Evolutionary conservation across 2,113 vertebrate species (phyloP), one percentile per base, ranked within the genome.

Genomic region (Cheirogaleus medius): DNA sequence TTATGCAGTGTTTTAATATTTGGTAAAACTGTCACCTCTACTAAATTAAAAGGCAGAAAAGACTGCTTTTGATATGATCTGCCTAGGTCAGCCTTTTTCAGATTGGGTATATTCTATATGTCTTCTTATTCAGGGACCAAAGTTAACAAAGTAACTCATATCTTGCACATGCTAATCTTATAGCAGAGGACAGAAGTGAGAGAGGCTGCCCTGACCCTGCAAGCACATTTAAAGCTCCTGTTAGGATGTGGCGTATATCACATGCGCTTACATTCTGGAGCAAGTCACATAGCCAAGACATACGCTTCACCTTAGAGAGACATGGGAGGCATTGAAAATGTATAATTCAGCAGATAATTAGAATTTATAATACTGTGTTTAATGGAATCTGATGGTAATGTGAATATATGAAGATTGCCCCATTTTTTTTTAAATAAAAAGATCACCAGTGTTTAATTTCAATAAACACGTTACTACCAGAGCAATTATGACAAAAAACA

Each of bases 311-410:
- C 10, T 93, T 91, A 71, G 47, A 77, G 56, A 95, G 74, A 87
- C n/a, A 8, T 80, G 58, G 32, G 10, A 90, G 21, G 8, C 60
- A 25, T 94, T 23, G 37, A 42, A 11, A 96, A 69, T 58, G 15
- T 95, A 39, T 91, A 97, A 81, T 44, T 73, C 32, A 96, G 27
- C 29, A 95, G 52, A 73, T 92, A 49, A 86, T 94, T 97, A 78
- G n/a, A 88, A 39, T 87, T 49, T 88, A 18, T 17, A 81, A 8
- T 66, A 81, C 1, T 91, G 5, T 87, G 23, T 86, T 85, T 96
- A 91, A 47, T 92, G 32, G 8, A 94, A 54, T 82, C 20, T 34
- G 77, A 42, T 91, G 66, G 27, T 73, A 86, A 87, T 94, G 47
- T 73, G 27, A 60, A 71, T 3, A 8, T 78, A 32, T 86, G 56